phyloP scores from a whole-genome alignment of 2,797 vertebrate genomes.

The Carduelis carduelis region DNA sequence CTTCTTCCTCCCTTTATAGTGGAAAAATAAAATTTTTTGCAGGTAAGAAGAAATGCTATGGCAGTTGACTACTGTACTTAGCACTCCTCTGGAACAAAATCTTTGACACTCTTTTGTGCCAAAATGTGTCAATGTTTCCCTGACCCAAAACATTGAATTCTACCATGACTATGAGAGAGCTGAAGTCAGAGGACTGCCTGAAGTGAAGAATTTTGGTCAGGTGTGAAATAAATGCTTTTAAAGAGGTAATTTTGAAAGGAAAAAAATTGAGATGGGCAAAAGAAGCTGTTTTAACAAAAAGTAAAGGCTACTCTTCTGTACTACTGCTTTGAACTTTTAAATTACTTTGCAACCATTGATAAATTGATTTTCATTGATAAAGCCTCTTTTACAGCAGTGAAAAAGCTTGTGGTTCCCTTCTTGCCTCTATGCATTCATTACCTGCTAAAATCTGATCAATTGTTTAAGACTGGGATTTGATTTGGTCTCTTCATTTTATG shows the following conservation, averaged over 20 bases:
- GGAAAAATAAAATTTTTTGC: neutral
- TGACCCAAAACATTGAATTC: neutral
- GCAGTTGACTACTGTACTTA: neutral
- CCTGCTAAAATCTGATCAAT: neutral
- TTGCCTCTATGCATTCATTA: neutral
- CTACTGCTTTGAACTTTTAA: neutral
- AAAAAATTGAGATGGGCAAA: neutral
- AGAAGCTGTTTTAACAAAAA: neutral
- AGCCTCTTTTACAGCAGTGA: neutral
- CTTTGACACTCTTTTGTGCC: neutral
- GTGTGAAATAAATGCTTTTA: neutral
- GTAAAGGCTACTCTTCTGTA: neutral
- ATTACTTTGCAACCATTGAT: neutral
- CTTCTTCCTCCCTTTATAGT: neutral
- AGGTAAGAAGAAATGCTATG: neutral
- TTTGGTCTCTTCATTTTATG: neutral
- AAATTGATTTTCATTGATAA: neutral
- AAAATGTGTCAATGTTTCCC: neutral
- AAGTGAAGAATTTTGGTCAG: neutral
- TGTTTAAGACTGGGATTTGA: neutral
- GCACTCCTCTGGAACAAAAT: neutral
- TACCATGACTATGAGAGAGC: neutral
- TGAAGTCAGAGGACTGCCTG: neutral
- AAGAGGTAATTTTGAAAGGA: neutral
- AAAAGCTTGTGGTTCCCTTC: accelerated